Evolutionary conservation across 2,113 vertebrate species (phyloP).

Genomic region (Pollimyrus isidori): DNA sequence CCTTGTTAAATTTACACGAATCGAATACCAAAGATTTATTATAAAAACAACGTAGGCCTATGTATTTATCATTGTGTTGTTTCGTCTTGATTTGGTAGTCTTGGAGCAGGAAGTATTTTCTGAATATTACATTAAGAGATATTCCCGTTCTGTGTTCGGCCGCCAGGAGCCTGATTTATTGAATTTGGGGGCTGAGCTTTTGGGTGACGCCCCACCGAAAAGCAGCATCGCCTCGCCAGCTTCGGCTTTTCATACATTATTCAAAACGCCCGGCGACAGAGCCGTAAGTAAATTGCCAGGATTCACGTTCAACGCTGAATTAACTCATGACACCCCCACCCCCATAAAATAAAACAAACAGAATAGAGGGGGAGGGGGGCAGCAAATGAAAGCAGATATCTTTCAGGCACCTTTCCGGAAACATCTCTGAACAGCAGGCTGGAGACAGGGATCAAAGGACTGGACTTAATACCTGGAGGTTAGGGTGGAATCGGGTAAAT

Average conservation of each 20-base stretch:
- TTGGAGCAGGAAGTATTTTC: background rate
- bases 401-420: background rate
- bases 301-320: background rate
- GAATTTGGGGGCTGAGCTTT: conserved; percentile 2
- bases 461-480: background rate
- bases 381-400: background rate
- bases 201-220: conserved; percentile 13
- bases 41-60: conserved; percentile 19
- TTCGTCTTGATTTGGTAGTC: conserved; percentile 18
- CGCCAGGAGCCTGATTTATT: conserved; percentile 28
- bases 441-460: background rate
- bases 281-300: conserved; percentile 12
- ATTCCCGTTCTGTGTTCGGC: conserved; percentile 25
- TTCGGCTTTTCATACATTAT: conserved; percentile 14
- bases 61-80: conserved; percentile 13
- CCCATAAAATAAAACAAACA: background rate
- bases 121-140: conserved; percentile 19
- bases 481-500: background rate
- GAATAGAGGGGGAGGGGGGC: background rate
- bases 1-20: conserved; percentile 26
- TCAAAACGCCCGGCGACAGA: conserved; percentile 3
- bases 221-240: background rate
- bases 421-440: background rate
- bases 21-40: conserved; percentile 12
- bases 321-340: conserved; percentile 9